Evolutionary conservation across 2,888 invertebrate species (phyloP), one percentile per base, ranked within the genome.

Genomic region (Melinaea menophilus): DNA sequence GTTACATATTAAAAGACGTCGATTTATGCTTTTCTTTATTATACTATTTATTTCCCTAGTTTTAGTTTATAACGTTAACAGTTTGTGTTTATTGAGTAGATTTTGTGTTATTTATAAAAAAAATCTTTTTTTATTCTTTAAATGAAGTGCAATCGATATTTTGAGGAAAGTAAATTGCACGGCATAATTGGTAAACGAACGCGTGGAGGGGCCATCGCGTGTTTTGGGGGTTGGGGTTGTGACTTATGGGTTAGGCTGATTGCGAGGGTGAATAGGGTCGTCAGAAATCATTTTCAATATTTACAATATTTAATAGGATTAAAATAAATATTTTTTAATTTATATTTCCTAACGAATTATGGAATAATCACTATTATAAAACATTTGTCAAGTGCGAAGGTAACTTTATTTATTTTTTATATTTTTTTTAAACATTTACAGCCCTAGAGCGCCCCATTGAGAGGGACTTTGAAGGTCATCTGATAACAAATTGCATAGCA

Each of bases 211-310:
- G 66, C 51, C 56, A 56, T 67, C 58, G 63, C 69, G 68, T 72
- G 69, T 62, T 59, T 56, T n/a, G 59, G 64, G 66, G 62, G 67
- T 62, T 63, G 65, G 69, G 72, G 71, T 65, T 59, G 66, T 64
- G 65, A 65, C 67, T 67, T 66, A 31, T 63, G 63, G 63, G 64
- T 59, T 59, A 63, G 55, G 47, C 57, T 62, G 60, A 41, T 61
- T 62, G 62, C 58, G 66, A 70, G 71, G 70, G 71, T 61, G 61
- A 34, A n/a, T 69, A 73, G 73, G 74, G 73, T 33, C 72, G 69
- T n/a, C 47, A 37, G 34, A 9, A 56, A 31, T 5, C 5, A 22
- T 51, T 0, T 51, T 5, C 5, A 22, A 5, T 22, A 3, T 51
- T 51, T 31, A 51, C 2, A 22, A 9, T 31, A 31, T 7, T 7